These are phyloP conservation scores for Acrocephalus scirpaceus DNA, from an alignment of 2,797 vertebrate species.

Conservation along the genomic window DNA sequence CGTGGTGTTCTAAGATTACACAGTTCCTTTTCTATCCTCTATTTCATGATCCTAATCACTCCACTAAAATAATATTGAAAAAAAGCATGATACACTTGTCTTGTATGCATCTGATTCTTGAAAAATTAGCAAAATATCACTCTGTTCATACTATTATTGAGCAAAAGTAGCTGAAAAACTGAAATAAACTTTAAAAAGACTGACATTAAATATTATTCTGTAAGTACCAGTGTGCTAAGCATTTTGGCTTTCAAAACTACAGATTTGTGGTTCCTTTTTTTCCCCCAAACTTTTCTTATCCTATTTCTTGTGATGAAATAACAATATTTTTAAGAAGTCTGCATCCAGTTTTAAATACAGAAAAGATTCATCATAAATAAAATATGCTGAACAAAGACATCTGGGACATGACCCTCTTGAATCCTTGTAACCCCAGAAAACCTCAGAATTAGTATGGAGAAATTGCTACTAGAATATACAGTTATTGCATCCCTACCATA, in stretches of 20 bases:
- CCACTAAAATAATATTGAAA: neutral
- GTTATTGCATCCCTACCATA: neutral
- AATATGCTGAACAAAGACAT: neutral
- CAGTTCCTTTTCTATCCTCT: neutral
- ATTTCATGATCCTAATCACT: neutral
- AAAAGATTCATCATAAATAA: neutral
- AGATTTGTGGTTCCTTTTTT: neutral
- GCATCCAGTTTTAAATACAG: neutral
- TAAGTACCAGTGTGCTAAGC: neutral
- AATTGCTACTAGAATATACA: neutral
- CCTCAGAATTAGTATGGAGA: neutral
- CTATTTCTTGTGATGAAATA: neutral
- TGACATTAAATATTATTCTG: neutral
- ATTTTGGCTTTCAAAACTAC: neutral
- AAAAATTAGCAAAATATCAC: neutral
- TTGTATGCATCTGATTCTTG: neutral
- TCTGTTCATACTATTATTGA: neutral
- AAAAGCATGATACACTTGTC: neutral
- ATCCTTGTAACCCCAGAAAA: neutral
- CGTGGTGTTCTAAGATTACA: neutral
- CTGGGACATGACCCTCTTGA: neutral
- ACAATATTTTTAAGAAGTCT: neutral
- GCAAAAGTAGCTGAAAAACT: neutral
- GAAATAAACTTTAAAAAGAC: neutral
- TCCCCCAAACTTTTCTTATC: neutral